Conservation (phyloP, 2,888 invertebrate species). For the Crossocerus cetratus region DNA sequence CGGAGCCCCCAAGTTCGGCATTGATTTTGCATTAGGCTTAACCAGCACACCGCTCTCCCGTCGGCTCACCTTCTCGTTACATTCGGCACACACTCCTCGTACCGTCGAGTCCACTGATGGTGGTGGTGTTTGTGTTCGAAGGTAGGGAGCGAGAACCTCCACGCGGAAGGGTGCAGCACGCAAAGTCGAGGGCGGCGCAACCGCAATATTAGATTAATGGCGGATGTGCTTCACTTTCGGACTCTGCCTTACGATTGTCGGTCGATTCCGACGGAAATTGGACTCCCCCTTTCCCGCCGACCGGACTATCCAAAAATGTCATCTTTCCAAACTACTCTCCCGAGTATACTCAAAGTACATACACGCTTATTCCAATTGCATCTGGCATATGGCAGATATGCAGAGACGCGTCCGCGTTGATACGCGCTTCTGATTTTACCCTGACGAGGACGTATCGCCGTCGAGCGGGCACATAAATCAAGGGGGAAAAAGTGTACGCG, state of each 20-base stretch:
- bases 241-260: constrained; percentile 31
- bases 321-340: no score
- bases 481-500: constrained; percentile 41
- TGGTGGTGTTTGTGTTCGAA: constrained; percentile 46
- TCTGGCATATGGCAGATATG: background rate
- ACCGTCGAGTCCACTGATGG: constrained; percentile 14
- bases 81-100: constrained; percentile 11
- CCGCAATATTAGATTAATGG: constrained; percentile 73
- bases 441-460: constrained; percentile 51
- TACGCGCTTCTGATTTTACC: constrained; percentile 1
- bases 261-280: constrained; percentile 48
- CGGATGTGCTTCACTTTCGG: constrained; percentile 62
- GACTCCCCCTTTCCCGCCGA: constrained; percentile 25
- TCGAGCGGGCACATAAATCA: constrained; percentile 47
- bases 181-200: constrained; percentile 65
- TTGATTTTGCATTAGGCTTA: constrained; percentile 67
- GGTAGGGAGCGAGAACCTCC: constrained; percentile 46
- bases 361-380: no score
- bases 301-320: background rate
- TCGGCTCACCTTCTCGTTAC: constrained; percentile 38
- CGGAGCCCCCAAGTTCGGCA: constrained; percentile 48
- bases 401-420: background rate
- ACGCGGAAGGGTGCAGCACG: constrained; percentile 60
- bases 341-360: no score
- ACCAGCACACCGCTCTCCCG: constrained; percentile 31